phyloP scores from a whole-genome alignment of 2,888 invertebrate genomes.

The Thumatha senex region DNA sequence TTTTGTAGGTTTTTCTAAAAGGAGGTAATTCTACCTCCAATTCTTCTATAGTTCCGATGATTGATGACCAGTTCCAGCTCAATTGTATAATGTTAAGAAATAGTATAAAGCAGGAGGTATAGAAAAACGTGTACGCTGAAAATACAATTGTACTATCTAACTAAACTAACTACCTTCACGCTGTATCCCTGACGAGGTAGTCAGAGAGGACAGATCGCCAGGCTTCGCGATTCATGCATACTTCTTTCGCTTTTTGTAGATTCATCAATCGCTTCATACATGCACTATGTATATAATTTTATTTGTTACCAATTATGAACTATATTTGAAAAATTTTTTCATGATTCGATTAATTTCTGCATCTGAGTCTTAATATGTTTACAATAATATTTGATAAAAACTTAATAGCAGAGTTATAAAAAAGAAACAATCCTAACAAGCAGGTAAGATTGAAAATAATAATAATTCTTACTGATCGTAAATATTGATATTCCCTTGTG shows the following conservation, averaged over 20 bases:
- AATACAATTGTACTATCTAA: slow-evolving; percentile 8
- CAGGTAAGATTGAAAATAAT: background rate
- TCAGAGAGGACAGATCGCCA: no score
- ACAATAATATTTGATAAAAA: no score
- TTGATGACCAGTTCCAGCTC: slow-evolving; percentile 43
- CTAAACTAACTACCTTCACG: background rate
- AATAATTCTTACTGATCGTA: slow-evolving; percentile 52
- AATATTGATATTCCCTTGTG: slow-evolving; percentile 41
- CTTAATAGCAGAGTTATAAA: no score
- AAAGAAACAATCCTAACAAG: no score
- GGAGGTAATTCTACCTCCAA: slow-evolving; percentile 52
- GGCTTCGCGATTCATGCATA: no score
- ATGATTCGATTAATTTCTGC: no score
- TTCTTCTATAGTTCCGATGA: slow-evolving; percentile 40
- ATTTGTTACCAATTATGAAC: no score
- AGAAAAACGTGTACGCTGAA: slow-evolving; percentile 54
- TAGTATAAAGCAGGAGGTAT: slow-evolving; percentile 44
- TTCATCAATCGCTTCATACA: no score
- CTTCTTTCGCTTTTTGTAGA: no score
- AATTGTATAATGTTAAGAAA: slow-evolving; percentile 44
- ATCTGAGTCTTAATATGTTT: no score
- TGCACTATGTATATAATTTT: no score
- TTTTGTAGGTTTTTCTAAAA: slow-evolving; percentile 39
- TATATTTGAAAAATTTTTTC: no score
- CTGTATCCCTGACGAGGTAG: background rate